Base-by-base conservation (phyloP, 2,888 invertebrate species). In the Epiblema foenella region DNA sequence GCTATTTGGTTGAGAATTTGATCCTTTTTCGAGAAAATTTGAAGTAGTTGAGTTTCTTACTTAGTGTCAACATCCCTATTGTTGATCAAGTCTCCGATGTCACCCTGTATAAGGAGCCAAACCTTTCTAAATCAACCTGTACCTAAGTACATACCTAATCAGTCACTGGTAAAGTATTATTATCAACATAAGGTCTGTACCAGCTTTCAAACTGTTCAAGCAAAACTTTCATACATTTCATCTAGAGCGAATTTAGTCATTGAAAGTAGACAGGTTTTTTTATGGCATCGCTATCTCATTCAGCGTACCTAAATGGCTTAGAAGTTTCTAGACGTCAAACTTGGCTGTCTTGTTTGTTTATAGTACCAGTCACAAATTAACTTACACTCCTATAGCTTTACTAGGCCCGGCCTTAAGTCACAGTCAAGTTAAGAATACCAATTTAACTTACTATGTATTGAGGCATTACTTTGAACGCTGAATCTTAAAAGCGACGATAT, bases 221-320 rank as follows among this genome's bases (percentile, higher is more conserved):
- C 51, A 52, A 52, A 70, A 60, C 70, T 70, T 65, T 59, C 69
- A 46, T 59, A 2, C 29, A 57, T 37, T 56, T 49, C 17, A 63
- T 54, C 46, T 37, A 33, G n/a, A 46, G 46, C 46, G 10, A n/a
- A 59, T 70, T 54, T 33, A 70, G 60, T 56, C 20, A 54, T 60
- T 66, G 70, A 70, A 70, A 70, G 70, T 37, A 17, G 46, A 65
- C 70, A 4, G 54, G 70, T 70, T 70, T 29, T 66, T 66, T 67
- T 67, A 67, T 59, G 59, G 70, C 54, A 58, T 69, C 57, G 39
- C 65, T 66, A 57, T 37, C 51, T 17, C 9, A 29, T 56, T 56
- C 15, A 24, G n/a, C 15, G 52, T 20, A n/a, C n/a, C n/a, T n/a
- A 39, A 17, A 33, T 8, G 51, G n/a, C 37, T 52, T 18, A 37